Base-by-base conservation (phyloP, 2,113 vertebrate genomes). In the Peucedramus taeniatus region DNA sequence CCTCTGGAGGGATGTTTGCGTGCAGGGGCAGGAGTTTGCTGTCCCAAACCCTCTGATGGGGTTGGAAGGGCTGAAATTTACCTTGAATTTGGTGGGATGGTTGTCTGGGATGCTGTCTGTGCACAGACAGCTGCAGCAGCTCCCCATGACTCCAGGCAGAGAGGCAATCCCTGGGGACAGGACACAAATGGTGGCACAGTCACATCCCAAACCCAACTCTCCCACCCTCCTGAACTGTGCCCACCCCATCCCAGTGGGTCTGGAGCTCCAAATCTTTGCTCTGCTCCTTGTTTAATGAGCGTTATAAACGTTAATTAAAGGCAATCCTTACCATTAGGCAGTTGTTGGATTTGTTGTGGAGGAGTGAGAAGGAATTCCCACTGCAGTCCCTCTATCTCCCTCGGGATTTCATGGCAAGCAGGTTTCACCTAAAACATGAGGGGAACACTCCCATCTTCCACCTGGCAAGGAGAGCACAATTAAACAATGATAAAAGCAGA, bases 61-160 rank as follows among this genome's bases (percentile, higher is more conserved):
- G 39, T 11, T 13, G 15, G 68, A 84, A 35, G 27, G 13, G 24
- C 33, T 30, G 6, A 1, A 21, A 31, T 30, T 90, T 87, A 99
- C 99, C 99, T 99, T 99, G 96, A 99, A 99, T 96, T 99, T 99
- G 95, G 99, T 99, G 95, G 99, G 99, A 94, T 99, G 99, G 98
- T 99, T 99, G 98, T 99, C 99, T 98, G 98, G 98, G 97, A 99
- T 94, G 96, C 98, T 98, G 97, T 99, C 99, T 98, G 98, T 98
- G 97, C 99, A 99, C 97, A 99, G 98, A 98, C 99, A 99, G 97
- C 99, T 99, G 98, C 99, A 99, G 98, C 99, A 99, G 98, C 98
- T 99, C 98, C 99, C 99, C 99, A 99, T 99, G 98, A 98, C 98
- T 98, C 98, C 98, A 98, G 98, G 97, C 97, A 96, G 97, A 98